These are phyloP conservation scores for Frankliniella intonsa DNA, from an alignment of 2,888 invertebrate genomes.

Conservation along the genomic window DNA sequence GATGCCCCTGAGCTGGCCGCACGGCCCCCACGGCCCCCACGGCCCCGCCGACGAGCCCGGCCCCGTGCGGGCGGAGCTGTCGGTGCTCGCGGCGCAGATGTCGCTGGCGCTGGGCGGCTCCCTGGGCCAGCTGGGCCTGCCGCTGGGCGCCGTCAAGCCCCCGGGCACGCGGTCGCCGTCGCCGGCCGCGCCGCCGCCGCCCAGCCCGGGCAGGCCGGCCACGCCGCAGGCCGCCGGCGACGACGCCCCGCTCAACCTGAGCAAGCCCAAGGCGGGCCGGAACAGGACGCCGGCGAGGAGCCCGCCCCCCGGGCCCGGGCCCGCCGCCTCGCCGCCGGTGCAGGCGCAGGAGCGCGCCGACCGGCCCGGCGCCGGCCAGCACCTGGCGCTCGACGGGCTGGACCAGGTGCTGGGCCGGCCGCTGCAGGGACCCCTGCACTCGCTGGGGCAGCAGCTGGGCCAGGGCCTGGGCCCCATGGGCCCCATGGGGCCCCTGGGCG, in stretches of 20 bases:
- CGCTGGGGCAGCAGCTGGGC: conserved; percentile 43
- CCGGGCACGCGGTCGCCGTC: conserved; percentile 12
- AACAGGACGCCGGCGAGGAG: conserved; percentile 31
- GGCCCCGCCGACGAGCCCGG: not conserved
- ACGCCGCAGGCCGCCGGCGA: conserved; percentile 39
- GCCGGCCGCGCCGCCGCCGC: conserved; percentile 38
- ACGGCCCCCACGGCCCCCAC: not conserved
- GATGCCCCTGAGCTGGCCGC: not conserved
- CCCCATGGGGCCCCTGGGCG: conserved; percentile 32
- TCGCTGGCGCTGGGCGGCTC: conserved; percentile 36
- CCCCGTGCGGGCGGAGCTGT: not conserved
- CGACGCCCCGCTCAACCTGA: conserved; percentile 78
- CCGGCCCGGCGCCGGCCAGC: not conserved
- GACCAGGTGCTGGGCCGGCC: too few relatives aligned
- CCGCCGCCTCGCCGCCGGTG: not conserved
- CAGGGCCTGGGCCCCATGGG: conserved; percentile 36
- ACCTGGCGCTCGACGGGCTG: not conserved
- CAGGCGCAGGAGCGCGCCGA: not conserved
- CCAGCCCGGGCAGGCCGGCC: conserved; percentile 41
- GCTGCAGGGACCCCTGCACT: too few relatives aligned
- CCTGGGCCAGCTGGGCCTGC: conserved; percentile 45
- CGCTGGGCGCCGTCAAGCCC: conserved; percentile 22
- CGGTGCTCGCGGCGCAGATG: conserved; percentile 11
- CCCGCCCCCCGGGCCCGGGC: conserved; percentile 43
- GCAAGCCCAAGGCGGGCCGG: conserved; percentile 65